phyloP scores from a whole-genome alignment of 2,888 invertebrate species.

The Amorpha juglandis region DNA sequence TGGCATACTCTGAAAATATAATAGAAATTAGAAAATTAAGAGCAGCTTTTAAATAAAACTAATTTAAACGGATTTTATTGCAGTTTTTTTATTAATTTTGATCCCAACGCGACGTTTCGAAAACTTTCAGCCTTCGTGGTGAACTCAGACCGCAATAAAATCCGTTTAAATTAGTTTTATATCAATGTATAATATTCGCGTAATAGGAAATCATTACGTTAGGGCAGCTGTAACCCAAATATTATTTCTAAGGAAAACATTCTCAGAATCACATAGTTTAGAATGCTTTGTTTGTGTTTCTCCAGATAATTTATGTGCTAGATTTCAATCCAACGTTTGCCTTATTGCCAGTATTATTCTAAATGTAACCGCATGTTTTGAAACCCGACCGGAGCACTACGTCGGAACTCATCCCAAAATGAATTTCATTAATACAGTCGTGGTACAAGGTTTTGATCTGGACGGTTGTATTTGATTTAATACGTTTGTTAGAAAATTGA shows the following conservation, averaged over 20 bases:
- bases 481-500: not conserved
- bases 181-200: no score
- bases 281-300: conserved; percentile 14
- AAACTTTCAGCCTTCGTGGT: no score
- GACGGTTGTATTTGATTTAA: not conserved
- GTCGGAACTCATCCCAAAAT: conserved; percentile 8
- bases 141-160: no score
- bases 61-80: no score
- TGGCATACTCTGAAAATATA: no score
- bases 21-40: not conserved
- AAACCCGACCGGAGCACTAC: conserved; percentile 13
- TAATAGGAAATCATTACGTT: no score
- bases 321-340: conserved; percentile 18
- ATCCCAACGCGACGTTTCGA: no score
- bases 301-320: conserved; percentile 10
- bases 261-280: not conserved
- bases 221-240: not conserved
- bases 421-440: conserved; percentile 4
- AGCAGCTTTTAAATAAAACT: no score
- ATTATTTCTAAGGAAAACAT: not conserved
- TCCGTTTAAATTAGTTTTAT: no score
- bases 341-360: conserved; percentile 24
- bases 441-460: not conserved
- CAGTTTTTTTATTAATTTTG: no score
- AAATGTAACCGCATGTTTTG: conserved; percentile 24